Base-by-base conservation (phyloP, 2,888 invertebrate species). In the Choristoneura rosaceana region DNA sequence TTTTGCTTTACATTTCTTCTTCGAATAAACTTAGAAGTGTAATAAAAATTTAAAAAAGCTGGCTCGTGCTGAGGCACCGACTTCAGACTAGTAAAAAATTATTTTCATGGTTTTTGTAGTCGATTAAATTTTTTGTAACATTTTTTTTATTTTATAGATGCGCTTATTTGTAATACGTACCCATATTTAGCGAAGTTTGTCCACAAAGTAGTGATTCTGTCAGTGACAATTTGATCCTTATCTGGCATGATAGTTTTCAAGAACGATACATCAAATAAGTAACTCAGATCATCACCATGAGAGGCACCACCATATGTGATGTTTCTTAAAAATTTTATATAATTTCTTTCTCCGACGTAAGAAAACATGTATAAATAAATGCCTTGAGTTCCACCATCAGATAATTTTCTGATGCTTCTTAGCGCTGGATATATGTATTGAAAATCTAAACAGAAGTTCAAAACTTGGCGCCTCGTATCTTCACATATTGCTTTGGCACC, bases 121-220 rank as follows among this genome's bases (percentile, higher is more conserved):
- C n/a, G n/a, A n/a, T n/a, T n/a, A n/a, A n/a, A n/a, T n/a, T n/a
- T n/a, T n/a, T n/a, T n/a, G n/a, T n/a, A n/a, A n/a, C n/a, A n/a
- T n/a, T n/a, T n/a, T n/a, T n/a, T n/a, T n/a, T n/a, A n/a, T n/a
- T n/a, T n/a, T n/a, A n/a, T n/a, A n/a, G n/a, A n/a, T n/a, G n/a
- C n/a, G n/a, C n/a, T 34, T 34, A 34, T 34, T 0, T 2, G 4
- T 34, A 41, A 15, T 66, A 78, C 84, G 80, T 70, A 88, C 88
- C 87, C 85, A 70, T 79, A 79, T 77, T 88, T 90, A 0, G 85
- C 84, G 70, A 91, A 89, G 63, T 90, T 87, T 0, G 82, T 79
- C 85, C 88, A 88, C 80, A 87, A 74, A 0, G 75, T 78, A 0
- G 84, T 82, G 82, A 87, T 84, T n/a, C 77, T 73, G 1, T 86